A percentile compares a stretch with the other conserved stretches of the same genome.
Conservation (phyloP, 1,140 invertebrate species). For the Pseudomyrmex gracilis region DNA sequence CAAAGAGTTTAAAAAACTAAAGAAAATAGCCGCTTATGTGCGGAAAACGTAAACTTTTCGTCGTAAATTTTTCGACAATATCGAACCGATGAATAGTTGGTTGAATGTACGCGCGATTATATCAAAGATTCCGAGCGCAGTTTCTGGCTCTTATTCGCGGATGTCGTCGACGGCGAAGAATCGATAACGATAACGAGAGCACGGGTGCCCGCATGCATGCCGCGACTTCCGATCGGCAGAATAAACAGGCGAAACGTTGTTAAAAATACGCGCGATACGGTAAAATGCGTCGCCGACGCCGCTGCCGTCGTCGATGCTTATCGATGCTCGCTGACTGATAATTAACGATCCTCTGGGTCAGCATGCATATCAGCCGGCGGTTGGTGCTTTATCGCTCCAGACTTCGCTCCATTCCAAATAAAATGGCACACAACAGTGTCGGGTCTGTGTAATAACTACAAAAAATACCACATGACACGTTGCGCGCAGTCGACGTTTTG, state of each 20-base stretch:
- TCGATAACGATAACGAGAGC: conserved; percentile 50
- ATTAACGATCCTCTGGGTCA: conserved; percentile 63
- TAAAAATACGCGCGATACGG: conserved; percentile 54
- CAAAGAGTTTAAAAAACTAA: too few relatives aligned
- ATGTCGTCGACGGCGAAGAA: conserved; percentile 13
- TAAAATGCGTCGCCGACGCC: conserved; percentile 36
- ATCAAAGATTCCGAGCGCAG: background rate
- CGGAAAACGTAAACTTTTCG: background rate
- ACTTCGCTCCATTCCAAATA: conserved; percentile 37
- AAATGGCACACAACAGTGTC: background rate
- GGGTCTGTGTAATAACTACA: background rate
- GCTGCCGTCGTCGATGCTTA: conserved; percentile 44
- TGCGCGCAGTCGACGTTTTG: too few relatives aligned
- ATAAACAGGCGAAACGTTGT: conserved; percentile 48
- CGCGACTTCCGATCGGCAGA: conserved; percentile 52
- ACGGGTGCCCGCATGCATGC: conserved; percentile 42
- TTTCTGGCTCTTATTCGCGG: conserved; percentile 14
- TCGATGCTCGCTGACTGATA: conserved; percentile 56
- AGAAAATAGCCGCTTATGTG: too few relatives aligned
- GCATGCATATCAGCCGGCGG: conserved; percentile 41
- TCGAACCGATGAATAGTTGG: background rate
- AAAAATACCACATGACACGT: background rate
- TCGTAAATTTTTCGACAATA: background rate
- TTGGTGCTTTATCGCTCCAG: conserved; percentile 49
- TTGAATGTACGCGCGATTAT: too few relatives aligned